phyloP scores from a whole-genome alignment of 2,113 vertebrate species.

The Polyodon spathula region DNA sequence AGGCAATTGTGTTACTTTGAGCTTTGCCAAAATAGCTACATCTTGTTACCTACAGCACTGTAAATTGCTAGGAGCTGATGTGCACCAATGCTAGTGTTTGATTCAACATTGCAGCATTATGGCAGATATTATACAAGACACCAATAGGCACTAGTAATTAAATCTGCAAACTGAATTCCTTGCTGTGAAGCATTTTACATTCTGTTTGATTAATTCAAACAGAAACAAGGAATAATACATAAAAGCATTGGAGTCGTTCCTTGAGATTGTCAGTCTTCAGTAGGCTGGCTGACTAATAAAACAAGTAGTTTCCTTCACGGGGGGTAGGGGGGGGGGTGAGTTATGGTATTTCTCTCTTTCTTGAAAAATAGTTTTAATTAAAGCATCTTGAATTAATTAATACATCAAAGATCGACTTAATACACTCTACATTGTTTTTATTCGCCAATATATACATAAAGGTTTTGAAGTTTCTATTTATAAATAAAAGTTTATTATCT shows the following conservation, averaged over 20 bases:
- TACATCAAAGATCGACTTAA: conserved; percentile 27
- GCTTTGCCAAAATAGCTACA: too few relatives aligned
- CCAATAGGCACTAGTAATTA: not conserved
- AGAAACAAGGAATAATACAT: conserved; percentile 11
- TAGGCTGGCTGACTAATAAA: conserved; percentile 9
- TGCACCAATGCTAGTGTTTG: too few relatives aligned
- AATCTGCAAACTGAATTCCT: not conserved
- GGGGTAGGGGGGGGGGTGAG: too few relatives aligned
- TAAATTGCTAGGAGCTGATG: too few relatives aligned
- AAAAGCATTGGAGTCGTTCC: conserved; percentile 8
- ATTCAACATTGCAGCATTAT: too few relatives aligned
- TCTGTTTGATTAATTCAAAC: conserved; percentile 16
- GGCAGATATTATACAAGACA: not conserved
- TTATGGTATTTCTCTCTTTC: conserved; percentile 13
- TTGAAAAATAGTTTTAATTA: conserved; percentile 20
- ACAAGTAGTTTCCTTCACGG: not conserved
- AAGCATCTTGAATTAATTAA: conserved; percentile 27
- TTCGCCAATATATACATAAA: not conserved
- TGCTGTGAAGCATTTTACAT: conserved; percentile 10
- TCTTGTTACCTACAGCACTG: too few relatives aligned
- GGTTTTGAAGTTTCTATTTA: too few relatives aligned
- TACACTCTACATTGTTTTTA: too few relatives aligned
- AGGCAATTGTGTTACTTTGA: not conserved
- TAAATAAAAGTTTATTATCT: too few relatives aligned
- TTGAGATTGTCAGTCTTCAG: conserved; percentile 4